These are phyloP conservation scores for Keiferia lycopersicella DNA, from an alignment of 2,888 invertebrate genomes.

Conservation along the genomic window DNA sequence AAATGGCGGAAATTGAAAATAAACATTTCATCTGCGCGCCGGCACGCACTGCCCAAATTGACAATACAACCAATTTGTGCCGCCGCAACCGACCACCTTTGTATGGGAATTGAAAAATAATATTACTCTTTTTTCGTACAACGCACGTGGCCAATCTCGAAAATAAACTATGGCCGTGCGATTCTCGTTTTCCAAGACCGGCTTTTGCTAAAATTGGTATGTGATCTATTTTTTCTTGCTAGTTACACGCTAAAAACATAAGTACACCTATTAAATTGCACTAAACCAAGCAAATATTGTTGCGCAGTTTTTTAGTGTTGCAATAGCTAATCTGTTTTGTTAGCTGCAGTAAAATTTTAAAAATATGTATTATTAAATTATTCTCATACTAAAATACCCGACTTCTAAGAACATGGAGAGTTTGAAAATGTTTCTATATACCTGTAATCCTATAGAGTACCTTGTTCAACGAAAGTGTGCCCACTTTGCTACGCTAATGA, in stretches of 20 bases:
- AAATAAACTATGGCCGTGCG: conserved; percentile 70
- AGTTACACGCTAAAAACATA: no score
- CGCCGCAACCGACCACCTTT: conserved; percentile 78
- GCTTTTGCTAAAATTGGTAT: background rate
- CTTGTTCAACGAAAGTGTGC: background rate
- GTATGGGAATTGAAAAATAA: conserved; percentile 81
- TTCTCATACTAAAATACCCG: no score
- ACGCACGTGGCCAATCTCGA: conserved; percentile 68
- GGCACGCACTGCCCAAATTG: conserved; percentile 81
- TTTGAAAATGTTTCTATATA: background rate
- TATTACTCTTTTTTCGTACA: conserved; percentile 76
- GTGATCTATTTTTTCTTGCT: background rate
- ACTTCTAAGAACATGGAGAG: background rate
- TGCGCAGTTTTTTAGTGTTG: no score
- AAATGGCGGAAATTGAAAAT: conserved; percentile 81
- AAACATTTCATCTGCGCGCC: conserved; percentile 79
- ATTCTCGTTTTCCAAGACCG: conserved; percentile 35
- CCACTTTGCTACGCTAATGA: background rate
- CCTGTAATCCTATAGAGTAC: background rate
- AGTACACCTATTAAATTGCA: no score
- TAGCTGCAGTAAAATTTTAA: no score
- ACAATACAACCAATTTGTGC: conserved; percentile 80
- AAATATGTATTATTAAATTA: no score
- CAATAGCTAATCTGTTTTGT: no score
- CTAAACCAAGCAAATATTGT: no score